Evolutionary conservation across 1,140 invertebrate genomes (phyloP), one percentile per base, ranked within the genome.

Genomic region (Ceratosolen solmsi): DNA sequence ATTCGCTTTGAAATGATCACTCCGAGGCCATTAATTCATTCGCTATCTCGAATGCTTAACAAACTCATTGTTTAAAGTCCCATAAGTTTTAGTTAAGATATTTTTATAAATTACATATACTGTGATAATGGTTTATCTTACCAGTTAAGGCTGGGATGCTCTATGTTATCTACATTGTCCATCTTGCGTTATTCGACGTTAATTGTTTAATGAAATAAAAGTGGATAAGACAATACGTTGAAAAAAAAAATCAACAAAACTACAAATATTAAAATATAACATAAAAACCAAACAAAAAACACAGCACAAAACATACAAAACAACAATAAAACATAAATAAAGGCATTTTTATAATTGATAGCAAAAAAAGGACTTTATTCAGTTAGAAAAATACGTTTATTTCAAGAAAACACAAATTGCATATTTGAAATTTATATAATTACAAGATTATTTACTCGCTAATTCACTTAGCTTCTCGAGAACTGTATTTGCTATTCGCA

Each of bases 361-460:
- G 33, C 36, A 82, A 82, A 56, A 84, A 77, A 70, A 83, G 70
- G 51, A 58, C 78, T 84, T 84, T 54, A 76, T 84, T 85, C 75
- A 11, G 63, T 82, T 82, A 71, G 30, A 78, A 84, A 74, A 77
- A 80, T 74, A 84, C 70, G 25, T 84, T 70, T 84, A 73, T 81
- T 81, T 79, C 63, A 77, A 75, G 58, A 77, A 81, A 82, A 75
- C 76, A 83, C 76, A 81, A 80, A 51, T 76, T 36, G 74, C 58
- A 82, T 76, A 78, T 72, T 36, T 33, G 9, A 76, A 68, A 72
- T 63, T 41, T 27, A n/a, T 46, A 33, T 68, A 81, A 76, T 68
- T 82, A 82, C 80, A 82, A 71, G 54, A 71, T 54, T 76, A 49
- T 49, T 82, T n/a, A 60, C 58, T 51, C 79, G 46, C 71, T 68